Percentiles rank a stretch among this genome's conserved stretches.
Conservation (phyloP, 2,888 invertebrate species). For the Drosophila putrida region DNA sequence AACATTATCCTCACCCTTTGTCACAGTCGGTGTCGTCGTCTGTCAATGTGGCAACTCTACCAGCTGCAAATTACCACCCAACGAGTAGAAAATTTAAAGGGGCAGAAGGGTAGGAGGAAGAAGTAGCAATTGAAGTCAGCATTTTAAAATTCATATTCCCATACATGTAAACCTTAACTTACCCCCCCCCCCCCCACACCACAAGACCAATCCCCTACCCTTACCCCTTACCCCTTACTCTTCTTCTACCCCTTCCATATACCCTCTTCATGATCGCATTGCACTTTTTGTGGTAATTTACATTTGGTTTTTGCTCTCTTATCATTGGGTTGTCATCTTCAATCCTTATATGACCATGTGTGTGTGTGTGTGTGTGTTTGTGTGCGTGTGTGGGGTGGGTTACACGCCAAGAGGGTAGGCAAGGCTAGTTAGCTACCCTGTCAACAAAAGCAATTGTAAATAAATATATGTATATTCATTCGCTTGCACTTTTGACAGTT, state of each 20-base stretch:
- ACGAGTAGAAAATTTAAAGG: neutral
- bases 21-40: constrained; percentile 40
- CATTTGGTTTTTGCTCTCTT: constrained; percentile 56
- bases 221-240: neutral
- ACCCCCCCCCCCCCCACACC: neutral
- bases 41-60: constrained; percentile 32
- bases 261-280: constrained; percentile 25
- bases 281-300: constrained; percentile 77
- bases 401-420: constrained; percentile 24
- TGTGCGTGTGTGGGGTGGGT: constrained; percentile 34
- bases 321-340: constrained; percentile 58
- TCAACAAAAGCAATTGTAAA: constrained; percentile 36
- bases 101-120: neutral
- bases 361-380: constrained; percentile 3
- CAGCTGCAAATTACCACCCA: constrained; percentile 35
- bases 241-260: neutral
- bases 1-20: constrained; percentile 28
- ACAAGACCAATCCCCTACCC: neutral
- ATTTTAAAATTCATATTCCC: constrained; percentile 11
- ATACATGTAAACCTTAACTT: neutral
- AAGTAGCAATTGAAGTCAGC: neutral
- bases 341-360: neutral
- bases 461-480: constrained; percentile 25
- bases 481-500: constrained; percentile 45
- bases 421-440: constrained; percentile 46